Conservation (phyloP, 2,797 vertebrate species). For the Diplodus puntazzo region DNA sequence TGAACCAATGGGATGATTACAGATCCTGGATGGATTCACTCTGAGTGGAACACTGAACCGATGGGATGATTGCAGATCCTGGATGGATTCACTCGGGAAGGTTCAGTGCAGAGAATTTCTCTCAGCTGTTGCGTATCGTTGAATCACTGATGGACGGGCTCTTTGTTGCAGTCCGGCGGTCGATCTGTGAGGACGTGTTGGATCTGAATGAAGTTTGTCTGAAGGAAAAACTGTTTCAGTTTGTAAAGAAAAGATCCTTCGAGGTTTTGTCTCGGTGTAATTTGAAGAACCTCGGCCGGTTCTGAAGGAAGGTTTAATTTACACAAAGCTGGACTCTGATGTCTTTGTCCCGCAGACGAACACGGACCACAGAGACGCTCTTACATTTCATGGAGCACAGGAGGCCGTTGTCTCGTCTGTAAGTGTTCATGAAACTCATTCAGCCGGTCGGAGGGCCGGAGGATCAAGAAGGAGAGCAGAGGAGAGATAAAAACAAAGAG, state of each 20-base stretch:
- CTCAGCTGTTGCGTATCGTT: too few relatives aligned
- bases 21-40: too few relatives aligned
- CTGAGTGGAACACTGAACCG: too few relatives aligned
- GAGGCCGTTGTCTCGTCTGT: not conserved
- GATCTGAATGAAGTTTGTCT: too few relatives aligned
- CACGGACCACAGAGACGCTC: not conserved
- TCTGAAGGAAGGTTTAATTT: not conserved
- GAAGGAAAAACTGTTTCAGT: not conserved
- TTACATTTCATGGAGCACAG: not conserved
- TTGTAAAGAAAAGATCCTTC: not conserved
- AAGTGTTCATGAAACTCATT: not conserved
- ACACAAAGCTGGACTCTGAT: not conserved
- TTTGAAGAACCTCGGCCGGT: not conserved
- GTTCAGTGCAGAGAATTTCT: too few relatives aligned
- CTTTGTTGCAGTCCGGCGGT: too few relatives aligned
- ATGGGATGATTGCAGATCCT: too few relatives aligned
- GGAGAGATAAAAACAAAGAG: constrained; percentile 14
- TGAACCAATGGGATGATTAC: too few relatives aligned
- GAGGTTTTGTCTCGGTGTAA: not conserved
- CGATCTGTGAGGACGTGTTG: too few relatives aligned
- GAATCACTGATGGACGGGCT: too few relatives aligned
- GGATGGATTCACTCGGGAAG: too few relatives aligned
- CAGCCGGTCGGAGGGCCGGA: not conserved
- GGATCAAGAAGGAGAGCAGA: not conserved
- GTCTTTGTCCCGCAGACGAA: not conserved